phyloP scores from a whole-genome alignment of 2,113 vertebrate species.

The Heliornis fulica region DNA sequence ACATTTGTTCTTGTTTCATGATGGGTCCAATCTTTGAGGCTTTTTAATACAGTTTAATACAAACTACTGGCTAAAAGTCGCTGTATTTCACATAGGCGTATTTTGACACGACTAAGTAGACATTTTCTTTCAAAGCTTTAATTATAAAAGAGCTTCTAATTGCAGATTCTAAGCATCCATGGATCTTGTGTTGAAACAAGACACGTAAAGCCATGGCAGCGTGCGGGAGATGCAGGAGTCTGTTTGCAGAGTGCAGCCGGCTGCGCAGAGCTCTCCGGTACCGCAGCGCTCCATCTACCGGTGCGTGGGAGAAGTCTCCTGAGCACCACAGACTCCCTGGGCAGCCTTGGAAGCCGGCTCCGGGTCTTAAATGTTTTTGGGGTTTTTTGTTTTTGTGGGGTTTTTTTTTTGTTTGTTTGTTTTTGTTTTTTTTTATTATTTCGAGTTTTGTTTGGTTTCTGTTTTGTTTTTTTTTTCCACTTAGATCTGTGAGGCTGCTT shows the following conservation, averaged over 20 bases:
- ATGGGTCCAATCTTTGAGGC: background rate
- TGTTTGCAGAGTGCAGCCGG: background rate
- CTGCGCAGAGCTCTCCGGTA: accelerated
- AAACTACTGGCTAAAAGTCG: background rate
- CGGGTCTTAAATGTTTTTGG: accelerated
- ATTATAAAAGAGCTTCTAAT: background rate
- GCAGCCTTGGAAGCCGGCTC: background rate
- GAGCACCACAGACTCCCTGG: background rate
- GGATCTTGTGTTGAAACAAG: background rate
- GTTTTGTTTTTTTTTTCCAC: background rate
- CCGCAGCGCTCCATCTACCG: constrained; percentile 16
- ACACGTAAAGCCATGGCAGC: background rate
- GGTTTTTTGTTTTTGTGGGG: too few species aligned
- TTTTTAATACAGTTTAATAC: background rate
- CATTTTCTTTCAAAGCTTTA: background rate
- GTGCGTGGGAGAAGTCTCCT: background rate
- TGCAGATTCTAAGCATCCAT: background rate
- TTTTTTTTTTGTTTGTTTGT: background rate
- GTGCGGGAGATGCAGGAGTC: accelerated
- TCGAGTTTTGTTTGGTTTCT: too few species aligned
- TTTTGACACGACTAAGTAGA: background rate
- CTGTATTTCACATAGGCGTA: background rate
- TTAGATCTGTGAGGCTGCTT: background rate
- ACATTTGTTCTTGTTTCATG: background rate
- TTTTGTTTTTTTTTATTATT: too few species aligned